A percentile compares a stretch with the other conserved stretches of the same genome.
These are phyloP conservation scores for Pteropus rufus DNA, from an alignment of 2,797 vertebrate species.

Conservation along the genomic window DNA sequence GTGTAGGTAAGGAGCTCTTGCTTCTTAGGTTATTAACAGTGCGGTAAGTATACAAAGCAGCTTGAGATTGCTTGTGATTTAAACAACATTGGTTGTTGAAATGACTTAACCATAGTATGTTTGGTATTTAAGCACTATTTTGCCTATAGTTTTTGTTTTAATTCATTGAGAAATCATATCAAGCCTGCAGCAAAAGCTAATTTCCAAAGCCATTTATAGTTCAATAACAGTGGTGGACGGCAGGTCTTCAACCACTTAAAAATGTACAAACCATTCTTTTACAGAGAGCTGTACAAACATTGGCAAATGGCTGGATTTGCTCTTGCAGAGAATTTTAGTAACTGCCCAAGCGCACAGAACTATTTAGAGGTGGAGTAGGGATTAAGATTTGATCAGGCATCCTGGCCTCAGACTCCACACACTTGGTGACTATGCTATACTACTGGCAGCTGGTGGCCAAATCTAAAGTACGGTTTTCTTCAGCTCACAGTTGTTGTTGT, in stretches of 20 bases:
- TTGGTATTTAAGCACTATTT: background rate
- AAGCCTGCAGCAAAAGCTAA: background rate
- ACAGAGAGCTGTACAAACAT: background rate
- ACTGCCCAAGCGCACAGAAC: background rate
- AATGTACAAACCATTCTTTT: background rate
- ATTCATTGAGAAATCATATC: background rate
- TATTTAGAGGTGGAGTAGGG: background rate
- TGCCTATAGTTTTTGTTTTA: background rate
- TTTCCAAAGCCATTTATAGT: background rate
- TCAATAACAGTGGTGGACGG: background rate
- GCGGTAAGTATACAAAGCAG: background rate
- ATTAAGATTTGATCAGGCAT: constrained; percentile 6
- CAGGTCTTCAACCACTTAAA: constrained; percentile 17
- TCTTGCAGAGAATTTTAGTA: constrained; percentile 49
- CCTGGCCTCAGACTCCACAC: background rate
- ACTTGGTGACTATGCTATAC: background rate
- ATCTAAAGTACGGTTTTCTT: background rate
- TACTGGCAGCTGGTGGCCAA: background rate
- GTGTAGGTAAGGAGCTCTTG: background rate
- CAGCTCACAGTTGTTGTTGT: background rate
- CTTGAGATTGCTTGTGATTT: background rate
- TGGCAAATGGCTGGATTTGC: background rate
- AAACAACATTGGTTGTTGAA: background rate
- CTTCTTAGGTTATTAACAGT: background rate
- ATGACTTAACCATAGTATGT: background rate